These are phyloP conservation scores for Tretioscincus oriximinensis DNA, from an alignment of 2,113 vertebrate genomes.

Conservation along the genomic window DNA sequence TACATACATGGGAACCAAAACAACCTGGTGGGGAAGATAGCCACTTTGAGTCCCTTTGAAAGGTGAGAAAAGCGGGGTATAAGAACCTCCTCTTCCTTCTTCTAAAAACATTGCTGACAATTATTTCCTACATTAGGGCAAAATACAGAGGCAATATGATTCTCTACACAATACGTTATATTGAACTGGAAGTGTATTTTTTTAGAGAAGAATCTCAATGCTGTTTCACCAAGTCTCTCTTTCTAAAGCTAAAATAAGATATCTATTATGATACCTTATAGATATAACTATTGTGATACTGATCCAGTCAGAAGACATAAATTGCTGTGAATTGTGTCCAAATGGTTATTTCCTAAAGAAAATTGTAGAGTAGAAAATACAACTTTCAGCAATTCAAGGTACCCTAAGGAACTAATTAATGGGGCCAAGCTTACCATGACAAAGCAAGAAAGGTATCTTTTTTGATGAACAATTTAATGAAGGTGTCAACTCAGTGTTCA, in stretches of 20 bases:
- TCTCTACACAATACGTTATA: too few relatives aligned
- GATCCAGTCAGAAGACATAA: not conserved
- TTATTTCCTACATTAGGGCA: not conserved
- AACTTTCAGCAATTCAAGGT: not conserved
- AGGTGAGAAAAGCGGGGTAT: too few relatives aligned
- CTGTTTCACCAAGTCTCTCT: not conserved
- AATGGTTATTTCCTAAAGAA: not conserved
- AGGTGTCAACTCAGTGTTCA: too few relatives aligned
- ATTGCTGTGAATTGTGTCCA: not conserved
- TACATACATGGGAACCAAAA: too few relatives aligned
- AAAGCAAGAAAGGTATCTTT: too few relatives aligned
- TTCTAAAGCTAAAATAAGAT: not conserved
- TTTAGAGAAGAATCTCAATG: not conserved
- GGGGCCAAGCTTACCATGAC: too few relatives aligned
- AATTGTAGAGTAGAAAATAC: not conserved
- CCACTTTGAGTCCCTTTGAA: too few relatives aligned
- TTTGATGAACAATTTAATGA: too few relatives aligned
- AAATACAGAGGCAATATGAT: not conserved
- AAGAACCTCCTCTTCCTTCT: too few relatives aligned
- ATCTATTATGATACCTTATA: not conserved
- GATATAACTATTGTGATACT: too few relatives aligned
- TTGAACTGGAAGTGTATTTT: not conserved
- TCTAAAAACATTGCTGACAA: not conserved
- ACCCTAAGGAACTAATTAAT: too few relatives aligned
- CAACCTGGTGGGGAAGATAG: too few relatives aligned